Evolutionary conservation across 2,797 vertebrate genomes (phyloP), one percentile per base, ranked within the genome.

Genomic region (Streptopelia turtur): DNA sequence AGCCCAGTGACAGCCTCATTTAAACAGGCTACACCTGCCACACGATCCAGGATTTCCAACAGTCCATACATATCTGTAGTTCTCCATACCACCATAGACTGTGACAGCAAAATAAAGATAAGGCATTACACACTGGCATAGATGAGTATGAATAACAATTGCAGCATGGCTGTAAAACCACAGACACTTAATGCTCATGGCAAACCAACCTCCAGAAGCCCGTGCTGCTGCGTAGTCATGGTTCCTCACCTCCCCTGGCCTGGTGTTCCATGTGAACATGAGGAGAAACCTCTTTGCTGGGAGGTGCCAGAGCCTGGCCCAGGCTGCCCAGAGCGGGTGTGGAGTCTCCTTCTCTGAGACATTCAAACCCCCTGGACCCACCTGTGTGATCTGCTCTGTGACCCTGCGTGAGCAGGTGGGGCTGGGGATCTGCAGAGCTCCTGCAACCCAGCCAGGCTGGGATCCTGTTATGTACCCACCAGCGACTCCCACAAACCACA

Each of bases 151-250:
- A 63, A 4, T 43, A 33, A 30, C 35, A 37, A 41, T 10, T 3
- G 0, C 25, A 49, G 25, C 1, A 41, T 0, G 0, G 63, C 25
- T 3, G 1, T 37, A 68, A 35, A 86, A 9, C 15, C 55, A 52
- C 25, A 21, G 27, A 15, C 11, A 10, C 16, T 28, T 25, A 39
- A 43, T 24, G 10, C 6, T 31, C n/a, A 41, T 27, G 11, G 18
- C 27, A 77, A 39, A 35, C 16, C 30, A 23, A 4, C 24, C 28
- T 52, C n/a, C 41, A 37, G 33, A 39, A 55, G 21, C 23, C 53
- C 3, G 7, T 24, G 39, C 61, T 5, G 5, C 43, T 45, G 43
- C 8, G 18, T 45, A 45, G 43, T 15, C 2, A 1, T 2, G 0
- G 27, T 3, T 52, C 14, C 57, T 39, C 33, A 33, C 20, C 13